Conservation (phyloP, 2,113 vertebrate species). For the Gracilinanus agilis region DNA sequence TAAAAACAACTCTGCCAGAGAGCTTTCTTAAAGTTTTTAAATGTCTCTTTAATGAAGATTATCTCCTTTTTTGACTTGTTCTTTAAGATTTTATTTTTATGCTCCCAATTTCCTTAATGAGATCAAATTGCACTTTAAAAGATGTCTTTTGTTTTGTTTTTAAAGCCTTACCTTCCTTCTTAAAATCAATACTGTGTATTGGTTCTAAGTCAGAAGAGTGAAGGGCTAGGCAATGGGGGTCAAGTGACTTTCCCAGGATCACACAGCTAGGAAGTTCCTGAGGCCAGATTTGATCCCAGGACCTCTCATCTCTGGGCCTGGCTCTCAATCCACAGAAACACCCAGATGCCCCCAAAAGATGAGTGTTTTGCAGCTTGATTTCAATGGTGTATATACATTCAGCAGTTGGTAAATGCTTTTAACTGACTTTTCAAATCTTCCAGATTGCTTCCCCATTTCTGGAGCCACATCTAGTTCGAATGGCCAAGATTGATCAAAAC, state of each 20-base stretch:
- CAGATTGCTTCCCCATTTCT: conserved; percentile 96
- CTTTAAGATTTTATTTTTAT: conserved; percentile 43
- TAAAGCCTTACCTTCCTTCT: too few species aligned
- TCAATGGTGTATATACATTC: neutral
- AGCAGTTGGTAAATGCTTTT: conserved; percentile 25
- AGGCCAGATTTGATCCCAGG: too few species aligned
- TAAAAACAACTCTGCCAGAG: neutral
- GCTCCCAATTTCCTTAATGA: conserved; percentile 16
- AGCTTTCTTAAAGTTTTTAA: neutral
- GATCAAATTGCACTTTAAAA: conserved; percentile 12
- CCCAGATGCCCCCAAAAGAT: too few species aligned
- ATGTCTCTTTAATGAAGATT: conserved; percentile 37
- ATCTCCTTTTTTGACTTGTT: neutral
- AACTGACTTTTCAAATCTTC: conserved; percentile 45
- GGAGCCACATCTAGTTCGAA: conserved; percentile 95
- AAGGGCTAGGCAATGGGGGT: too few species aligned
- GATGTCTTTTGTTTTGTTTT: neutral
- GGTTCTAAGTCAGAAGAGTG: too few species aligned
- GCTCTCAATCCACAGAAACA: too few species aligned
- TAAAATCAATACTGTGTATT: too few species aligned
- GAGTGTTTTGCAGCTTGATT: neutral
- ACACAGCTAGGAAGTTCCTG: too few species aligned
- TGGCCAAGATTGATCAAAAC: conserved; percentile 97
- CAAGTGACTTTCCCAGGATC: too few species aligned
- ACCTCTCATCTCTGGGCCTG: too few species aligned